Percentiles rank a stretch among this genome's conserved stretches.
These are phyloP conservation scores for Periophthalmus magnuspinnatus DNA, from an alignment of 2,797 vertebrate genomes.

Conservation along the genomic window DNA sequence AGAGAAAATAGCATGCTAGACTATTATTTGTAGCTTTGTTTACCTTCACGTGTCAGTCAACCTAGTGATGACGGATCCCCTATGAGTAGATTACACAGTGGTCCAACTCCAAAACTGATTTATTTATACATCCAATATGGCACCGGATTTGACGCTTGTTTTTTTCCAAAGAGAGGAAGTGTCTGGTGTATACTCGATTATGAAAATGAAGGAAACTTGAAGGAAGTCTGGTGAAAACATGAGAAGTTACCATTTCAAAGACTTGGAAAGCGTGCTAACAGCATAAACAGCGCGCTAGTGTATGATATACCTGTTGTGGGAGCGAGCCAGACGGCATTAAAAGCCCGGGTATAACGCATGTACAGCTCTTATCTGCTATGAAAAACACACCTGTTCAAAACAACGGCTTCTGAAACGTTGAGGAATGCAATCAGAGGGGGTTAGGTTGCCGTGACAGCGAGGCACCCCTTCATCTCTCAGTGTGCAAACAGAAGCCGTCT, in stretches of 20 bases:
- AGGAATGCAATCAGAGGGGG: conserved; percentile 79
- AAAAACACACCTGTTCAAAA: conserved; percentile 78
- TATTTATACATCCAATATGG: conserved; percentile 67
- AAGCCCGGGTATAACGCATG: conserved; percentile 56
- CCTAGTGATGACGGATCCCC: conserved; percentile 57
- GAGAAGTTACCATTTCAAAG: conserved; percentile 68
- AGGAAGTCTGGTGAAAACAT: conserved; percentile 46
- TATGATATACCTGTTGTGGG: conserved; percentile 47
- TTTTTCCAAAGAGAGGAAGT: conserved; percentile 42
- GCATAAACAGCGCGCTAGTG: conserved; percentile 39
- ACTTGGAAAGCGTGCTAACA: conserved; percentile 38
- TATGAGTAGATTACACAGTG: conserved; percentile 61
- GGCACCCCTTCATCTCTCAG: conserved; percentile 66
- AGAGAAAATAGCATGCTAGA: conserved; percentile 42
- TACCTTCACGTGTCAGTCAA: conserved; percentile 65
- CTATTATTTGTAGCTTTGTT: conserved; percentile 65
- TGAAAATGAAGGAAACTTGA: conserved; percentile 58
- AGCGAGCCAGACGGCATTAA: conserved; percentile 48
- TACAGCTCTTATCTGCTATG: conserved; percentile 71
- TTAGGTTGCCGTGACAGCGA: conserved; percentile 74
- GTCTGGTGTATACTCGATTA: conserved; percentile 68
- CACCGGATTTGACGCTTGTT: conserved; percentile 52
- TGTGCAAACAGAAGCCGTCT: conserved; percentile 72
- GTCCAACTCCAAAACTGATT: conserved; percentile 54
- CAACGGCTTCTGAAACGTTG: conserved; percentile 70